phyloP scores from a whole-genome alignment of 2,888 invertebrate genomes.

The Caenorhabditis macrosperma region DNA sequence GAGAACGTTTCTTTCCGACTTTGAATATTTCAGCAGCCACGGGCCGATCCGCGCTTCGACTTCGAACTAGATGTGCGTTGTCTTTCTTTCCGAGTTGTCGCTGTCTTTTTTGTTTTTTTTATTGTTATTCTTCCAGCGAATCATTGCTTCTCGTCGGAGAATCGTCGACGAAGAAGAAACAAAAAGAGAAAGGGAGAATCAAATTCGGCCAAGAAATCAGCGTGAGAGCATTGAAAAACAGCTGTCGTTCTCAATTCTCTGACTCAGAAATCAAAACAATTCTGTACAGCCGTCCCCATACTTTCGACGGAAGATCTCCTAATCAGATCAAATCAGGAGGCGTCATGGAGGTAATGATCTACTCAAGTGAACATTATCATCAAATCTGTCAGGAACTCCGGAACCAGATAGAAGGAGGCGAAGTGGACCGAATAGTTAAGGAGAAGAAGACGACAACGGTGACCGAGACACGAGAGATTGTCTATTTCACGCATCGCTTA shows the following conservation, averaged over 20 bases:
- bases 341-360: constrained; percentile 48
- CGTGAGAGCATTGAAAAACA: neutral
- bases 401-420: constrained; percentile 52
- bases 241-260: neutral
- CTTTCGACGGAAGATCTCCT: constrained; percentile 33
- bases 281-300: constrained; percentile 6
- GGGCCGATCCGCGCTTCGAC: constrained; percentile 50
- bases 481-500: constrained; percentile 66
- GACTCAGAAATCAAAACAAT: neutral
- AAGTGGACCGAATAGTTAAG: constrained; percentile 66
- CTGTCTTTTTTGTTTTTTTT: constrained; percentile 1
- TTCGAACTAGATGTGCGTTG: constrained; percentile 54
- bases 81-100: constrained; percentile 1
- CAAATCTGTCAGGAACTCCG: constrained; percentile 50
- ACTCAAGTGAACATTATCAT: no score
- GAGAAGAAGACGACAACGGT: constrained; percentile 69
- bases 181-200: constrained; percentile 39
- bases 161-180: constrained; percentile 56
- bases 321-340: constrained; percentile 8
- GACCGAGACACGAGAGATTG: constrained; percentile 66
- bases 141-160: constrained; percentile 44
- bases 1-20: constrained; percentile 34
- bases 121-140: constrained; percentile 28
- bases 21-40: constrained; percentile 49
- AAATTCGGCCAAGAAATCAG: constrained; percentile 50